Evolutionary conservation across 2,113 vertebrate genomes (phyloP).

Genomic region (Capra hircus): DNA sequence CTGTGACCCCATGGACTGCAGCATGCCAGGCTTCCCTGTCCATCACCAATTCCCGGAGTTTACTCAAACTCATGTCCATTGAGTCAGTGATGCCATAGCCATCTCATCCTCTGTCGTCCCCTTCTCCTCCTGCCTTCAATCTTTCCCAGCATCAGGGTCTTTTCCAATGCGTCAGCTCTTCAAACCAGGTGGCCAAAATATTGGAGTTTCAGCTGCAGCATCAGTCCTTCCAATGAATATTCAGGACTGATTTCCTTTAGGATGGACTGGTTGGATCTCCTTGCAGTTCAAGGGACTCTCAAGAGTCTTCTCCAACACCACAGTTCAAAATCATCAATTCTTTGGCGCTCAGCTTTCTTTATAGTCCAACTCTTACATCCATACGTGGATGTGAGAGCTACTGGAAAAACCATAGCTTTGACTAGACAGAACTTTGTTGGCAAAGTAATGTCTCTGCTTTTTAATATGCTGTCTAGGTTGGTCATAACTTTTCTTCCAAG

Average conservation of each 20-base stretch:
- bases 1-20: background rate
- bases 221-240: background rate
- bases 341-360: rapidly evolving
- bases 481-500: background rate
- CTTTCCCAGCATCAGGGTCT: background rate
- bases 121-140: background rate
- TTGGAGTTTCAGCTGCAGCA: background rate
- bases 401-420: too few relatives aligned
- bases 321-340: background rate
- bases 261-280: background rate
- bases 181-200: background rate
- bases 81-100: background rate
- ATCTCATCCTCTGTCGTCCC: background rate
- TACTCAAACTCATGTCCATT: background rate
- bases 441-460: too few relatives aligned
- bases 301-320: background rate
- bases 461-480: background rate
- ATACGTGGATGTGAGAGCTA: too few relatives aligned
- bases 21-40: background rate
- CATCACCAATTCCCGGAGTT: background rate
- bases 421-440: too few relatives aligned
- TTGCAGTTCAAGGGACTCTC: background rate
- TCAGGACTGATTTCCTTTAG: background rate
- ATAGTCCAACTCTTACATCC: background rate
- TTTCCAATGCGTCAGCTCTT: background rate